Percentiles rank a stretch among this genome's conserved stretches.
Conservation (phyloP, 2,888 invertebrate species). For the Cryptus viduatorius region DNA sequence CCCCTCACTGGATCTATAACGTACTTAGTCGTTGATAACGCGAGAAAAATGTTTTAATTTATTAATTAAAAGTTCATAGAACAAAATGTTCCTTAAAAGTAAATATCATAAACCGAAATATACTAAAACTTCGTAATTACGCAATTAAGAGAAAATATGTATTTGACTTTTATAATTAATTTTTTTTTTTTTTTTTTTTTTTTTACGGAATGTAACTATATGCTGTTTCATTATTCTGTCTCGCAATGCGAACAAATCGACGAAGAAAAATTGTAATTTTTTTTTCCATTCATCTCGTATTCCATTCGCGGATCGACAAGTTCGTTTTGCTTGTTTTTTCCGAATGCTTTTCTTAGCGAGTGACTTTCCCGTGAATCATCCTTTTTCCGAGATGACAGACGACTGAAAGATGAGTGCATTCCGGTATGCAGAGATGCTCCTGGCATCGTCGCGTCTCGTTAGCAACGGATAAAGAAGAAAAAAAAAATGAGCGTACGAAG, state of each 20-base stretch:
- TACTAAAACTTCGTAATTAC: no score
- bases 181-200: not conserved
- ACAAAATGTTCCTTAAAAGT: no score
- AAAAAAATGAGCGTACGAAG: conserved; percentile 19
- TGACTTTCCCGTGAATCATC: conserved; percentile 55
- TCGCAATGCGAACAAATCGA: not conserved
- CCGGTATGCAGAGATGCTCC: conserved; percentile 32
- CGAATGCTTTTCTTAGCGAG: conserved; percentile 29
- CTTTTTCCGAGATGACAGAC: conserved; percentile 43
- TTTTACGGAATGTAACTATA: no score
- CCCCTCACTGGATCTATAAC: not conserved
- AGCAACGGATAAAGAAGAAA: conserved; percentile 5
- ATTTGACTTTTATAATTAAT: no score
- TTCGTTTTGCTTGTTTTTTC: conserved; percentile 9
- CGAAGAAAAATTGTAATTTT: not conserved
- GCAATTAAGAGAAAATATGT: no score
- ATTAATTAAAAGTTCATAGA: no score
- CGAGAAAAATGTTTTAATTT: not conserved
- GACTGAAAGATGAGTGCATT: conserved; percentile 29
- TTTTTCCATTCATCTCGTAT: not conserved
- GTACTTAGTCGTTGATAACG: not conserved
- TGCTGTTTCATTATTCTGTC: not conserved
- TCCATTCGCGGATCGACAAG: conserved; percentile 4
- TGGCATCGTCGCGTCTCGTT: conserved; percentile 41
- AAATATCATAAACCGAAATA: no score